Conservation (phyloP, 1,140 invertebrate genomes). For the Ips typographus region DNA sequence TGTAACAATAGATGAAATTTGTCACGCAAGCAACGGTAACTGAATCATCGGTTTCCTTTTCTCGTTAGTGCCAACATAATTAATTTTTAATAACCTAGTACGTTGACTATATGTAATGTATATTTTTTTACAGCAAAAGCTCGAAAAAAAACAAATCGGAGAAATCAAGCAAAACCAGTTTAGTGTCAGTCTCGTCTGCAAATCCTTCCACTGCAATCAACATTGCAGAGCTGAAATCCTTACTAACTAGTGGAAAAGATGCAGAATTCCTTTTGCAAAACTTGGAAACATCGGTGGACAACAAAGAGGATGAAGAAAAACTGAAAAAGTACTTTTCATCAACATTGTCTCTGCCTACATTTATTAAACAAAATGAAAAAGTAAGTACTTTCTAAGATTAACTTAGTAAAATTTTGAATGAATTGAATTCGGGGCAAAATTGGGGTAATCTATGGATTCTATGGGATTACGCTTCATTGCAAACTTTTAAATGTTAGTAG, state of each 20-base stretch:
- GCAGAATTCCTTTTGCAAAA: constrained; percentile 67
- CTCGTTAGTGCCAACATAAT: too few relatives aligned
- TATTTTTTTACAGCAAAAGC: not conserved
- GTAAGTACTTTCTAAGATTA: constrained; percentile 50
- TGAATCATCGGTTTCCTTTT: too few relatives aligned
- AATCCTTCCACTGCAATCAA: constrained; percentile 36
- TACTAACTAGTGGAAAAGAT: constrained; percentile 65
- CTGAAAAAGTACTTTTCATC: constrained; percentile 55
- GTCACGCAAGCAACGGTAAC: too few relatives aligned
- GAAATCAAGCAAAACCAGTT: constrained; percentile 43
- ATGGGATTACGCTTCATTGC: too few relatives aligned
- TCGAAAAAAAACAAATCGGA: constrained; percentile 38
- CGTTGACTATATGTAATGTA: too few relatives aligned
- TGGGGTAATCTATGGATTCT: not conserved
- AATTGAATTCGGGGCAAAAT: not conserved
- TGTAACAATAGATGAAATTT: too few relatives aligned
- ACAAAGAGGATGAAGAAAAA: constrained; percentile 43
- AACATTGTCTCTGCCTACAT: constrained; percentile 73
- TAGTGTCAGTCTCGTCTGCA: constrained; percentile 50
- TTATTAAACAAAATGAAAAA: constrained; percentile 68
- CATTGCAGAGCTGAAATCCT: constrained; percentile 64
- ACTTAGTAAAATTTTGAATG: constrained; percentile 6
- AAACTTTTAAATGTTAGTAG: too few relatives aligned
- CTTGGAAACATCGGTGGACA: constrained; percentile 60
- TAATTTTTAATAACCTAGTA: too few relatives aligned